These are phyloP conservation scores for Aricia agestis DNA, from an alignment of 1,140 invertebrate species.

Conservation along the genomic window DNA sequence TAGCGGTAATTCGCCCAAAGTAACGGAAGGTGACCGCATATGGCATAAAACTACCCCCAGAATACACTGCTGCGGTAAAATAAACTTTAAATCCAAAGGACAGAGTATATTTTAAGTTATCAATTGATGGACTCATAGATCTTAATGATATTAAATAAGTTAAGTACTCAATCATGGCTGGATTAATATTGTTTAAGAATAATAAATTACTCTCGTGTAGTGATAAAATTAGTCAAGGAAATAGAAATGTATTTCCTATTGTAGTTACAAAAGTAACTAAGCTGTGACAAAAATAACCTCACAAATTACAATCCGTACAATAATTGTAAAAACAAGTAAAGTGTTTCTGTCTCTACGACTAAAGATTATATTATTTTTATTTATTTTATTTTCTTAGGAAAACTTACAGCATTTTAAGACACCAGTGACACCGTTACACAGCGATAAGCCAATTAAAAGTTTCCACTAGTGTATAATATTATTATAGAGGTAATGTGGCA, in stretches of 20 bases:
- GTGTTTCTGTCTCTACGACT: no score
- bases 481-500: no score
- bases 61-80: not conserved
- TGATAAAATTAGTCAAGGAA: not conserved
- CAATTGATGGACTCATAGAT: not conserved
- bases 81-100: not conserved
- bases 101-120: not conserved
- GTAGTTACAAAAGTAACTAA: no score
- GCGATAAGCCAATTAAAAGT: no score
- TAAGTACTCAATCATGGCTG: constrained; percentile 1
- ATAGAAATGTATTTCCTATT: not conserved
- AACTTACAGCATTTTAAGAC: no score
- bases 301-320: no score
- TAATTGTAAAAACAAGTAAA: no score
- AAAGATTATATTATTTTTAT: no score
- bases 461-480: no score
- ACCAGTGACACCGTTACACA: no score
- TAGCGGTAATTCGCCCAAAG: constrained; percentile 42
- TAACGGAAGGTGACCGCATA: constrained; percentile 49
- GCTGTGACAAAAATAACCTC: no score
- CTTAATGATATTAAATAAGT: not conserved
- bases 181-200: constrained; percentile 12
- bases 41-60: constrained; percentile 30
- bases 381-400: no score
- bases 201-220: not conserved